Base-by-base conservation (phyloP, 2,888 invertebrate genomes). In the Trachelus tabidus region DNA sequence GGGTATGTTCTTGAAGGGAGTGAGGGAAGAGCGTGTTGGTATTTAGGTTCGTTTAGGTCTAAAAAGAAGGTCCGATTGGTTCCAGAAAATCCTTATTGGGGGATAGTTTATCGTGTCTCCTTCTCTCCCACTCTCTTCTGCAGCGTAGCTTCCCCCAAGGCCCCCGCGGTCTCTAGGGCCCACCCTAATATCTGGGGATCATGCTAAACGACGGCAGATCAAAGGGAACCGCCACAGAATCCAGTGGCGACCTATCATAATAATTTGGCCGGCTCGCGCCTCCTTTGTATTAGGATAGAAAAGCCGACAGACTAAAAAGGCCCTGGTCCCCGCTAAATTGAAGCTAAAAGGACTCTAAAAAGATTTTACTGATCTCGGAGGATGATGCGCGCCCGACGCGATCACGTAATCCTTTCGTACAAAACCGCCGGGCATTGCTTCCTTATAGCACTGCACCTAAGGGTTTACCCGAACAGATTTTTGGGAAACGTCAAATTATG, bases 191-290 rank as follows among this genome's bases (percentile, higher is more conserved):
- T 89, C 88, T 87, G 87, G 85, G 89, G 88, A 90, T 90, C 90
- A 90, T 90, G 90, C 90, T 91, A 91, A 91, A 91, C 89, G 91
- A 89, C 88, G 87, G 85, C 82, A 89, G 90, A 91, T 91, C 89
- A 91, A 91, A 91, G 88, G 56, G 85, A 80, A 87, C 91, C 91
- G 91, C 56, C 56, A 89, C 90, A 86, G 88, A 90, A 91, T 91
- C 88, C 91, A 88, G 89, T 90, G 90, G 91, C 90, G 81, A 90
- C 89, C 91, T 91, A 91, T 91, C 91, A 91, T 91, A 91, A 91
- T 91, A 91, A 91, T 91, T 91, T 91, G 88, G 90, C 88, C 86
- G 88, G 89, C 90, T 90, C 90, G 90, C 90, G 90, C 90, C 90
- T 23, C 90, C 90, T 91, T 91, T 91, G 90, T 90, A 90, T 89